Evolutionary conservation across 2,797 vertebrate genomes (phyloP).

Genomic region (Lemur catta): DNA sequence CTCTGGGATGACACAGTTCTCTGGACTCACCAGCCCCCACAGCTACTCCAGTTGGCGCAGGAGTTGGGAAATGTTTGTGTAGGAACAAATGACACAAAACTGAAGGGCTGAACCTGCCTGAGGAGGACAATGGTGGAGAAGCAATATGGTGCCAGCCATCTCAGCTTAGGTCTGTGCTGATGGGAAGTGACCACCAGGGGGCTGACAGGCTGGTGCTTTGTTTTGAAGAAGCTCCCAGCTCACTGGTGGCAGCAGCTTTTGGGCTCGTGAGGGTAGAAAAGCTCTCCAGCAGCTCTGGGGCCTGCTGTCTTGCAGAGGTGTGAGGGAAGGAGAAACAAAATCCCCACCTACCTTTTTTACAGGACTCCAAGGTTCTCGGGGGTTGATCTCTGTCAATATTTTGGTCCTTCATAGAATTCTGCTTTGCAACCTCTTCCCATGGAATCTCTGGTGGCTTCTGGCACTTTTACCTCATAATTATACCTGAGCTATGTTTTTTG

Average conservation of each 20-base stretch:
- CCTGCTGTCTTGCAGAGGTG: not conserved
- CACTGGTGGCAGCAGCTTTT: not conserved
- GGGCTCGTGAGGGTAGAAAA: not conserved
- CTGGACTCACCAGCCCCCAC: too few relatives aligned
- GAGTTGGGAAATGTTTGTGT: not conserved
- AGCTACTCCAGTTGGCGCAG: not conserved
- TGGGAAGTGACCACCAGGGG: not conserved
- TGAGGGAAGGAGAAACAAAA: not conserved
- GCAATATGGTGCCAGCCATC: not conserved
- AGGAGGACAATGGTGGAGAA: not conserved
- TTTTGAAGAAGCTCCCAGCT: not conserved
- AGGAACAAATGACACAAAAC: not conserved
- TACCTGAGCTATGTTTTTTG: not conserved
- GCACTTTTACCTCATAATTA: not conserved
- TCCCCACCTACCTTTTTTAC: too few relatives aligned
- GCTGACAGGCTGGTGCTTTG: not conserved
- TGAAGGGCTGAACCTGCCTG: not conserved
- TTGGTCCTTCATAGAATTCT: not conserved
- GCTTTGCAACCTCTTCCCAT: not conserved
- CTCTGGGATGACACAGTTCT: not conserved
- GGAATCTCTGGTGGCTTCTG: not conserved
- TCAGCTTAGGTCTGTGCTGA: not conserved
- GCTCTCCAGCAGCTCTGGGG: not conserved
- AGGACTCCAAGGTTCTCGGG: not conserved
- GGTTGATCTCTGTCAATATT: not conserved